phyloP scores from a whole-genome alignment of 2,888 invertebrate species.

The Cheilosia variabilis region DNA sequence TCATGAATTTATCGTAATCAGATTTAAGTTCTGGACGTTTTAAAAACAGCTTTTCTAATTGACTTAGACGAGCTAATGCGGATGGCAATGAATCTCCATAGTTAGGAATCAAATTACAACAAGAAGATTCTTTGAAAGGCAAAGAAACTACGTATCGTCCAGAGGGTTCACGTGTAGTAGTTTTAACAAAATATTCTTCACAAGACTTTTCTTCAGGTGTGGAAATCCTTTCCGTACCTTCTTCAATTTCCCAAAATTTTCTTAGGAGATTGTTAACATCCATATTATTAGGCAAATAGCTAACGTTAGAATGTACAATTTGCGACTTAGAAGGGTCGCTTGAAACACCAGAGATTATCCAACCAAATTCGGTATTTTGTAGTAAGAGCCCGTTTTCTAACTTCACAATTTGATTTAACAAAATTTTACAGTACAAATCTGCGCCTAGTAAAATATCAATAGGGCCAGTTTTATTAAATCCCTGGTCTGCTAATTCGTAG shows the following conservation, averaged over 20 bases:
- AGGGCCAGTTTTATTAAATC: not conserved
- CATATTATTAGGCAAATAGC: not conserved
- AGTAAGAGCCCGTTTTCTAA: not conserved
- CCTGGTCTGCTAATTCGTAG: not conserved
- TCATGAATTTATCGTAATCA: not conserved
- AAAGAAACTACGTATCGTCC: constrained; percentile 9
- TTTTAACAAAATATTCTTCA: constrained; percentile 2
- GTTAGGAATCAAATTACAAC: not conserved
- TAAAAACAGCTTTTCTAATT: not conserved
- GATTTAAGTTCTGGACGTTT: not conserved
- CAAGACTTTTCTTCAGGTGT: constrained; percentile 6
- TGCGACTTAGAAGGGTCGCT: not conserved
- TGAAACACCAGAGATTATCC: not conserved
- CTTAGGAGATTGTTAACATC: not conserved
- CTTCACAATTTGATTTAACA: not conserved
- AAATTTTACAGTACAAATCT: not conserved
- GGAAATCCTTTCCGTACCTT: not conserved
- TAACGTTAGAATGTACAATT: not conserved
- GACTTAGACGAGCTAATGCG: constrained; percentile 3
- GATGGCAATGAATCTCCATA: constrained; percentile 1
- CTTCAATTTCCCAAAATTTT: not conserved
- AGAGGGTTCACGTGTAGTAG: constrained; percentile 3
- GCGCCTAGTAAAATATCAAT: not conserved
- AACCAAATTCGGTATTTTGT: not conserved
- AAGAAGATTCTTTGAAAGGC: not conserved